A percentile compares a stretch with the other conserved stretches of the same genome.
These are phyloP conservation scores for Hylia prasina DNA, from an alignment of 2,113 vertebrate genomes.

Conservation along the genomic window DNA sequence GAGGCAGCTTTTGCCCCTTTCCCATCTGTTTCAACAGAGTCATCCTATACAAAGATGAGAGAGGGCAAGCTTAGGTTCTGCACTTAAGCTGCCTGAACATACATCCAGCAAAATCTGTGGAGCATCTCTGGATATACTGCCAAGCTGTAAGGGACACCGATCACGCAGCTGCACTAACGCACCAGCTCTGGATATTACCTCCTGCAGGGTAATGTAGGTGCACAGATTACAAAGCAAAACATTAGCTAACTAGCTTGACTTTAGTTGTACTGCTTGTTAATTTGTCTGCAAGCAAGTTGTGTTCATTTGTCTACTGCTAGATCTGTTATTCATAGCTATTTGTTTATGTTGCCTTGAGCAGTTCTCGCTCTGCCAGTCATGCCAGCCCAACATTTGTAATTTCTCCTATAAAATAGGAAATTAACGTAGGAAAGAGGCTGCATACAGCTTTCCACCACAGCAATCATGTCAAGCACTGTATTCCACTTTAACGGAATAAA, in stretches of 20 bases:
- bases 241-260: neutral
- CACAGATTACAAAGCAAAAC: neutral
- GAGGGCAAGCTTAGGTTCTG: neutral
- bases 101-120: neutral
- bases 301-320: neutral
- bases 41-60: neutral
- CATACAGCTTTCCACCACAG: neutral
- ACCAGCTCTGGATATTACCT: neutral
- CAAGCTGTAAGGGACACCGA: neutral
- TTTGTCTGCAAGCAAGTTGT: slow-evolving; percentile 11
- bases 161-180: neutral
- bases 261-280: neutral
- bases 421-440: neutral
- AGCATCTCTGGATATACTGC: neutral
- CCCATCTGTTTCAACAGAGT: neutral
- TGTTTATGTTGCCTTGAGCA: slow-evolving; percentile 35
- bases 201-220: neutral
- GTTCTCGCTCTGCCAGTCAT: slow-evolving; percentile 26
- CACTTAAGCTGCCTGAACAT: neutral
- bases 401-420: slow-evolving; percentile 32
- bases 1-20: neutral
- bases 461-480: neutral
- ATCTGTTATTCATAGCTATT: slow-evolving; percentile 6
- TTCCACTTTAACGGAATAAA: neutral
- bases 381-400: slow-evolving; percentile 30